phyloP scores from a whole-genome alignment of 2,113 vertebrate species.

The Oryzias woworae region DNA sequence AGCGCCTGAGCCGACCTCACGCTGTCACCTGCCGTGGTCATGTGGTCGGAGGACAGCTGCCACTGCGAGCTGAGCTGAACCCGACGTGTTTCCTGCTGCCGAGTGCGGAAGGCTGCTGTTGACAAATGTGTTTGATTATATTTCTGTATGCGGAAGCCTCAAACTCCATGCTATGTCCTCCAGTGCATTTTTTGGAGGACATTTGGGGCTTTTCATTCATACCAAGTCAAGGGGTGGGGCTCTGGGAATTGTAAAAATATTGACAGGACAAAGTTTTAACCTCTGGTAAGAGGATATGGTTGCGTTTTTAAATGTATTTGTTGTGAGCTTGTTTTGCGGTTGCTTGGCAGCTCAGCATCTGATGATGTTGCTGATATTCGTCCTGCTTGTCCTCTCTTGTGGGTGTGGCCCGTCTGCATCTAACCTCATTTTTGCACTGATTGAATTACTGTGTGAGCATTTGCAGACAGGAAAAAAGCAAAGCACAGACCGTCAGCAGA shows the following conservation, averaged over 20 bases:
- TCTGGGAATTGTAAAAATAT: too few relatives aligned
- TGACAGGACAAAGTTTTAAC: too few relatives aligned
- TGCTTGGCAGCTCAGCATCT: neutral
- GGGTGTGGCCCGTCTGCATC: constrained; percentile 20
- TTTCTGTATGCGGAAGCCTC: too few relatives aligned
- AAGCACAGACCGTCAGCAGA: constrained; percentile 1
- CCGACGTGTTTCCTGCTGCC: neutral
- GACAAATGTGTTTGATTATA: neutral
- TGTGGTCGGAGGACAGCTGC: constrained; percentile 47
- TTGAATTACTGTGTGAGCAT: constrained; percentile 40
- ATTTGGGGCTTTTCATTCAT: too few relatives aligned
- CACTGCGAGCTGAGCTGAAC: neutral
- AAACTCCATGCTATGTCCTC: too few relatives aligned
- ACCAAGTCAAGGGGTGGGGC: too few relatives aligned
- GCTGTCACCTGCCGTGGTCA: constrained; percentile 61
- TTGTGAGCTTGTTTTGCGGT: neutral
- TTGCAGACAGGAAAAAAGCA: constrained; percentile 13
- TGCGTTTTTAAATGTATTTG: neutral
- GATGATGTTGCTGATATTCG: neutral
- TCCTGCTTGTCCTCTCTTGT: neutral
- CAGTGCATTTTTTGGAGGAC: too few relatives aligned
- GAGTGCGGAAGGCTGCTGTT: neutral
- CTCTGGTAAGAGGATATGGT: too few relatives aligned
- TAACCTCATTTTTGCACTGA: constrained; percentile 49
- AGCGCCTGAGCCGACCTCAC: constrained; percentile 5